Evolutionary conservation across 2,888 invertebrate species (phyloP), one percentile per base, ranked within the genome.

Genomic region (Habrosyne pyritoides): DNA sequence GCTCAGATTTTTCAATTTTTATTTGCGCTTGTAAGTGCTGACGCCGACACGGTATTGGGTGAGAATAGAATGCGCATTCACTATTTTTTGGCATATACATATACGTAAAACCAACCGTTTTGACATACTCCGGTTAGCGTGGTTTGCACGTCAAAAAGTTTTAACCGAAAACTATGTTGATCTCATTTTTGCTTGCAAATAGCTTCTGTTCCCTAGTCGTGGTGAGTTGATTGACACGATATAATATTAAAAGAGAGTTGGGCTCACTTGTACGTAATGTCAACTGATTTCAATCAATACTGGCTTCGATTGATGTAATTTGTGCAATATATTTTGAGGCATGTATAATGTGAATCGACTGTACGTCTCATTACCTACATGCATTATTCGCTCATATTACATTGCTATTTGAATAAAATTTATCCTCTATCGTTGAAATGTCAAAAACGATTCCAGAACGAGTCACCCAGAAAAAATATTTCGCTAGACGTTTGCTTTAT

Each of bases 1-100:
- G 77, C 72, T 74, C 77, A 77, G 84, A 86, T 87, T 90, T 91
- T 90, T 86, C 86, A 87, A 89, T 89, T 89, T 90, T 88, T 91
- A 89, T 91, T 91, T 90, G 87, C 86, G 73, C 75, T 74, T 82
- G 86, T 89, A 89, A 91, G 89, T 89, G 87, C 81, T 79, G 76
- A 77, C 74, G 71, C 71, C 76, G 76, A 78, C 47, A 47, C 12
- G 53, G 64, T 62, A 67, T 71, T 64, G 66, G 60, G 66, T 64
- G 68, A 64, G 71, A 63, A 67, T 65, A 67, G 62, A 66, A 68
- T 71, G 66, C 57, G 59, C 73, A 78, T 73, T 76, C 67, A 62
- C 60, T 73, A 73, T 71, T 73, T 73, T 71, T 62, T 26, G 56
- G 63, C 60, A 62, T 61, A 66, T 62, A 68, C 56, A 54, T 10